Base-by-base conservation (phyloP, 1,140 invertebrate genomes). In the Schlechtendalia chinensis region DNA sequence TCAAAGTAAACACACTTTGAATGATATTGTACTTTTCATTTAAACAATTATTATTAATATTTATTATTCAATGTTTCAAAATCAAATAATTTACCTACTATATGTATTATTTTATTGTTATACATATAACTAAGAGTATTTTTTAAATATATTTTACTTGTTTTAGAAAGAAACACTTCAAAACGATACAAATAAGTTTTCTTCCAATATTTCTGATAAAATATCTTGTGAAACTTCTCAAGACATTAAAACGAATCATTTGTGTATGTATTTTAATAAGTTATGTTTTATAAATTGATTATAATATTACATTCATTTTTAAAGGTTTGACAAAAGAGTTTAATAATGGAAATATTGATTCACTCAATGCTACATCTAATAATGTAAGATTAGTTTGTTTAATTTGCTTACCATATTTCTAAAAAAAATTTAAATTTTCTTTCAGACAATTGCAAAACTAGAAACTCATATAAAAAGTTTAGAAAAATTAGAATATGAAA, bases 401-500 rank as follows among this genome's bases (percentile, higher is more conserved):
- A 65, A 65, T 39, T 19, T 11, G 29, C 27, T 32, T 1, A 19
- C n/a, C 17, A 32, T 17, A 32, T 63, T 29, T 65, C 29, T 29
- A 5, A 11, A 19, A 29, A 72, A 54, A 29, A 54, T 72, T 27
- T n/a, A 10, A n/a, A 47, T 58, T 24, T 47, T 53, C 56, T 54
- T 82, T 81, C 45, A 67, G 27, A 45, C n/a, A 59, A 29, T 53
- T 32, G 14, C 17, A 45, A 58, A 81, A 50, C 16, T 82, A 17
- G 59, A 71, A 53, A 14, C 81, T n/a, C 39, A 75, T 47, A 65
- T 81, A 17, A 45, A 47, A 19, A 58, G 61, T 17, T 56, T 79
- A 53, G 72, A 81, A 72, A 69, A 79, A 29, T 56, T 79, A 16
- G 82, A 82, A 16, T 71, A 82, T 69, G 74, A 79, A 22, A 82